Percentiles rank a stretch among this genome's conserved stretches.
Evolutionary conservation across 2,113 vertebrate species (phyloP).

Genomic region (Rhynchomys soricoides): DNA sequence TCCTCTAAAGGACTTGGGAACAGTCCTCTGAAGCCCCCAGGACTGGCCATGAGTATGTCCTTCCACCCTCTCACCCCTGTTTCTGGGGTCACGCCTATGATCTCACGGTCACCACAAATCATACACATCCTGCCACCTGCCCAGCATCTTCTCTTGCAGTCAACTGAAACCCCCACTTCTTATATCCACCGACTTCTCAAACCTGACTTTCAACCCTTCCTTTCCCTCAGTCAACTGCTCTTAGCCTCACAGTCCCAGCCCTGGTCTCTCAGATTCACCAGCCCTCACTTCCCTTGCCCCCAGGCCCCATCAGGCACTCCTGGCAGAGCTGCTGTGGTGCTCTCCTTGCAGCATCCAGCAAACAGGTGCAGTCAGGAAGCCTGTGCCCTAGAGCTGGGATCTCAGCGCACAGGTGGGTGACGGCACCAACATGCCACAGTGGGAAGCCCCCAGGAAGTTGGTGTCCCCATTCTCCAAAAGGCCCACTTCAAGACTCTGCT

Average conservation of each 20-base stretch:
- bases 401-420: not conserved
- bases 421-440: not conserved
- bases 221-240: not conserved
- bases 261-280: not conserved
- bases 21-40: not conserved
- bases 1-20: not conserved
- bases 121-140: no score
- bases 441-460: not conserved
- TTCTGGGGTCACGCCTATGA: not conserved
- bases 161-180: not conserved
- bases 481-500: no score
- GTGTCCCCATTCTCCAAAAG: not conserved
- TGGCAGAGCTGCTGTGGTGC: accelerated
- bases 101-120: not conserved
- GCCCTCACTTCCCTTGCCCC: not conserved
- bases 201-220: not conserved
- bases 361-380: not conserved
- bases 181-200: not conserved
- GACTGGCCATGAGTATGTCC: not conserved
- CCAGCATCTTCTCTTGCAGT: not conserved
- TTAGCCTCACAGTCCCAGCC: not conserved
- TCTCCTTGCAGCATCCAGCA: not conserved
- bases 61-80: accelerated
- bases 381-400: accelerated
- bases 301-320: not conserved